Conservation (phyloP, 1,140 invertebrate genomes). For the Ostrea edulis region DNA sequence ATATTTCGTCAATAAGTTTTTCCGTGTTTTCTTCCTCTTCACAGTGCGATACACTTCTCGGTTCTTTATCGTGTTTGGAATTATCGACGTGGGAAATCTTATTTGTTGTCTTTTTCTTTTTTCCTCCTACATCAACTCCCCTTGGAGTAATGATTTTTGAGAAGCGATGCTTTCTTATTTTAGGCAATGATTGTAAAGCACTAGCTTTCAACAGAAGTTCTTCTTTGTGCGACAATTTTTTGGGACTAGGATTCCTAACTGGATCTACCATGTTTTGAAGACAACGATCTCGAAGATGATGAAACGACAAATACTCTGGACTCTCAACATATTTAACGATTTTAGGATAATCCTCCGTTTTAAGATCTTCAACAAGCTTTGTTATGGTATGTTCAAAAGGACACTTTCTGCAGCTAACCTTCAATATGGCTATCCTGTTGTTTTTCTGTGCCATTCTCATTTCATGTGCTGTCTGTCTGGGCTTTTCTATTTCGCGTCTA, state of each 20-base stretch:
- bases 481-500: not conserved
- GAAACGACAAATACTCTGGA: not conserved
- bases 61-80: not conserved
- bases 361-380: conserved; percentile 33
- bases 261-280: not conserved
- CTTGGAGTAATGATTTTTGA: not conserved
- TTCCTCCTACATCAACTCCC: not conserved
- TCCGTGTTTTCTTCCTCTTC: conserved; percentile 14
- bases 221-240: not conserved
- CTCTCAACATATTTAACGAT: conserved; percentile 34
- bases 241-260: not conserved
- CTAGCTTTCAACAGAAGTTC: not conserved
- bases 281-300: not conserved
- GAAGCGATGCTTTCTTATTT: not conserved
- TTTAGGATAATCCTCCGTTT: not conserved
- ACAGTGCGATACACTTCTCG: not conserved
- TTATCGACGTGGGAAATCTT: conserved; percentile 19
- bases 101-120: conserved; percentile 5
- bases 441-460: not conserved
- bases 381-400: conserved; percentile 26
- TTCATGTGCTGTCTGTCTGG: not conserved
- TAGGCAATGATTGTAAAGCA: conserved; percentile 2
- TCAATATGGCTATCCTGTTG: conserved; percentile 29
- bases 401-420: conserved; percentile 9
- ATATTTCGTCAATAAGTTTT: conserved; percentile 18